phyloP scores from a whole-genome alignment of 2,113 vertebrate genomes.

The Mesocricetus auratus region DNA sequence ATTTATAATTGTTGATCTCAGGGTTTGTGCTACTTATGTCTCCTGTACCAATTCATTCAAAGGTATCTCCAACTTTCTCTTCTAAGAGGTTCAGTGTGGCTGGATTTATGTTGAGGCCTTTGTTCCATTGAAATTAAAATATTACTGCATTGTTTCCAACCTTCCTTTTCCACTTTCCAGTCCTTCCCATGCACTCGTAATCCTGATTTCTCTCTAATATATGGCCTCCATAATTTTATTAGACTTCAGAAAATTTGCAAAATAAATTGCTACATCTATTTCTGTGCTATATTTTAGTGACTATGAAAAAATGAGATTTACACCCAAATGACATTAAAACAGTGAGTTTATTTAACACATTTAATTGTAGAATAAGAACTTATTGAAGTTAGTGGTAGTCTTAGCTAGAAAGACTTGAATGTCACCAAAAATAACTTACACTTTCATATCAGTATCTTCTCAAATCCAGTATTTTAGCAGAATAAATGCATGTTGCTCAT shows the following conservation, averaged over 20 bases:
- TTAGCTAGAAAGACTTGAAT: not conserved
- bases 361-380: not conserved
- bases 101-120: too few relatives aligned
- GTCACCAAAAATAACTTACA: not conserved
- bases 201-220: not conserved
- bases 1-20: too few relatives aligned
- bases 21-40: too few relatives aligned
- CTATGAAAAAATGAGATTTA: not conserved
- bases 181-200: not conserved
- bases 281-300: not conserved
- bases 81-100: too few relatives aligned
- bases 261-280: constrained; percentile 5
- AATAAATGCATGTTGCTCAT: not conserved
- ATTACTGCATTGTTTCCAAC: not conserved
- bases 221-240: not conserved
- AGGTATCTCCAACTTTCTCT: too few relatives aligned
- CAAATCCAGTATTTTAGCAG: not conserved
- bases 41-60: too few relatives aligned
- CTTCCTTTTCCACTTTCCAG: not conserved
- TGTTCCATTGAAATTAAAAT: too few relatives aligned
- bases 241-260: not conserved
- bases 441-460: not conserved
- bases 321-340: not conserved
- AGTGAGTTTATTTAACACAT: not conserved
- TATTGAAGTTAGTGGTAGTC: not conserved